Evolutionary conservation across 2,888 invertebrate genomes (phyloP).

Genomic region (Dicranocentrus wangi): DNA sequence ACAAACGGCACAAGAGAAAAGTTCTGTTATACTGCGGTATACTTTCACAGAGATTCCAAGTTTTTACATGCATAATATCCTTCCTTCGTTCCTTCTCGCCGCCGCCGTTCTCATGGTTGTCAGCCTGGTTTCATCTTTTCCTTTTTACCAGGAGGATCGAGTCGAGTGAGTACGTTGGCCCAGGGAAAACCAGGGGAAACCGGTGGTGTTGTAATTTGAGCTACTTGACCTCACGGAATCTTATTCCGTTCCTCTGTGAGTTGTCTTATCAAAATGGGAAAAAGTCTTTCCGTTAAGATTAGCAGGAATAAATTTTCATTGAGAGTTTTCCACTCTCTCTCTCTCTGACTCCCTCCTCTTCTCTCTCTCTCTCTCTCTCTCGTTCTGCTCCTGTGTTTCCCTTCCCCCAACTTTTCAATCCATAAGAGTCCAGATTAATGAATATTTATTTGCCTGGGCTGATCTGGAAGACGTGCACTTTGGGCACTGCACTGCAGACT

Average conservation of each 20-base stretch:
- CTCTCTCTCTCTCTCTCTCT: conserved; percentile 16
- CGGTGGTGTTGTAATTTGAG: conserved; percentile 43
- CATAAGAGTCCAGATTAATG: conserved; percentile 70
- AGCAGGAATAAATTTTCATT: conserved; percentile 72
- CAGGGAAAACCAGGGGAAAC: no score
- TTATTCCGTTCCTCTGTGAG: conserved; percentile 33
- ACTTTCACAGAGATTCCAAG: no score
- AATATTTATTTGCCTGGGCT: conserved; percentile 71
- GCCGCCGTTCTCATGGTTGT: no score
- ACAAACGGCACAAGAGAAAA: no score
- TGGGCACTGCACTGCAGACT: background rate
- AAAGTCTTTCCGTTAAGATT: conserved; percentile 62
- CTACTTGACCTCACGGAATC: conserved; percentile 65
- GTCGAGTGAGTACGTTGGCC: no score
- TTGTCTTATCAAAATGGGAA: conserved; percentile 59
- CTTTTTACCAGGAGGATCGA: no score
- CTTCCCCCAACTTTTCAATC: conserved; percentile 70
- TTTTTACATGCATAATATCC: no score
- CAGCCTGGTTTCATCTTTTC: no score
- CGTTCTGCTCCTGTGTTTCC: conserved; percentile 26
- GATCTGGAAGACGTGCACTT: conserved; percentile 41
- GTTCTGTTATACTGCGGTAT: no score
- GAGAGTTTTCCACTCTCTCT: conserved; percentile 39
- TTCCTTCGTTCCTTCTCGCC: no score
- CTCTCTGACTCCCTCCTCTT: conserved; percentile 10